These are phyloP conservation scores for Lethenteron reissneri DNA, from an alignment of 2,113 vertebrate genomes.

Conservation along the genomic window DNA sequence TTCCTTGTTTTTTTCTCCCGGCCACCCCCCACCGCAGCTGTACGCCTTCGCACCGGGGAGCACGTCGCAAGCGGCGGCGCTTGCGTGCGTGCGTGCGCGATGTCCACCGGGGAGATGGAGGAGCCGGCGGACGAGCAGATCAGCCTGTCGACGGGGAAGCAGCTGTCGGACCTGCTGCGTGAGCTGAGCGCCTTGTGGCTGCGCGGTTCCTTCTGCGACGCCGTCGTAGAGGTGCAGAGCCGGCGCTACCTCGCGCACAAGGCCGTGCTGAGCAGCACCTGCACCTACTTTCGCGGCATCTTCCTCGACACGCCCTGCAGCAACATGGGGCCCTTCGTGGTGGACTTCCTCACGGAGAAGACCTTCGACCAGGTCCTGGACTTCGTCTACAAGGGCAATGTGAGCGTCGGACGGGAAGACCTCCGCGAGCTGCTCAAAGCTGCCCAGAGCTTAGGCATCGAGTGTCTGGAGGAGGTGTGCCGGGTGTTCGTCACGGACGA, in stretches of 20 bases:
- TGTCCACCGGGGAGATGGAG: background rate
- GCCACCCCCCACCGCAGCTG: too few species aligned
- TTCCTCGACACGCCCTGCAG: conserved; percentile 5
- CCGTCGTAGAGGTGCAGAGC: conserved; percentile 5
- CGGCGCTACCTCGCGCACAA: conserved; percentile 3
- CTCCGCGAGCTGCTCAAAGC: background rate
- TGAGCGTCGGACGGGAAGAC: conserved; percentile 1
- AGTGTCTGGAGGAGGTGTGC: background rate
- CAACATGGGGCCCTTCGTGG: conserved; percentile 4
- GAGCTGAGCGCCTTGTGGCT: background rate
- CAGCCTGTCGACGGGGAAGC: conserved; percentile 4
- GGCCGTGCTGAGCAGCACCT: conserved; percentile 6
- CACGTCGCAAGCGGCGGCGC: too few species aligned
- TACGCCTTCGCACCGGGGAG: too few species aligned
- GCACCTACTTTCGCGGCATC: conserved; percentile 4
- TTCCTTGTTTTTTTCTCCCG: too few species aligned
- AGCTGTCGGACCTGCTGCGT: background rate
- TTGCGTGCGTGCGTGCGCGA: too few species aligned
- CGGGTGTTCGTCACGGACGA: background rate
- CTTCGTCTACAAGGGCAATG: background rate
- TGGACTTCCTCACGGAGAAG: conserved; percentile 4
- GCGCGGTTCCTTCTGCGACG: conserved; percentile 6
- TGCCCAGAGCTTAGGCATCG: background rate
- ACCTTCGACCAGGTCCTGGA: conserved; percentile 3
- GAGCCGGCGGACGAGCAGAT: conserved; percentile 5